Percentiles rank a stretch among this genome's conserved stretches.
Evolutionary conservation across 2,888 invertebrate genomes (phyloP).

Genomic region (Aporophyla lueneburgensis): DNA sequence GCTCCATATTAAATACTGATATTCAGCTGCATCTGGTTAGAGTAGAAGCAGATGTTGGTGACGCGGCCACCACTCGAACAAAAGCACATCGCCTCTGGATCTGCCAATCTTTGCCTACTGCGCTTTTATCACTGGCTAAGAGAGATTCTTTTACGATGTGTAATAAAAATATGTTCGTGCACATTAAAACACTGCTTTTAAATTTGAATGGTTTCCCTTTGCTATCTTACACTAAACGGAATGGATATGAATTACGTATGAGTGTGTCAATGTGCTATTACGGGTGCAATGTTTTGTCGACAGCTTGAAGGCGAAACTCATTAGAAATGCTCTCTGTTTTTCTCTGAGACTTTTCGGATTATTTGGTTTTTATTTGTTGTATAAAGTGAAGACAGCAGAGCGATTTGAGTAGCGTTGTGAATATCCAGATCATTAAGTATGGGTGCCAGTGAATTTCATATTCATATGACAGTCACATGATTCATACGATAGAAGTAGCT

Average conservation of each 20-base stretch:
- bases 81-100: constrained; percentile 23
- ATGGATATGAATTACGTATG: constrained; percentile 25
- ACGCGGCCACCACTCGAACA: not conserved
- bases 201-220: constrained; percentile 53
- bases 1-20: not conserved
- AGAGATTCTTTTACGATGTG: constrained; percentile 67
- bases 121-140: constrained; percentile 59
- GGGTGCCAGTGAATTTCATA: too few relatives aligned
- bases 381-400: too few relatives aligned
- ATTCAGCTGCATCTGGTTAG: not conserved
- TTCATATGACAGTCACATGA: too few relatives aligned
- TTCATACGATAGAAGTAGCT: too few relatives aligned
- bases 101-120: constrained; percentile 44
- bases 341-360: not conserved
- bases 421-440: too few relatives aligned
- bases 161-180: constrained; percentile 67
- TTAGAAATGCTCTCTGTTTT: not conserved
- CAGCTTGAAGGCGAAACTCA: not conserved
- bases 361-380: too few relatives aligned
- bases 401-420: too few relatives aligned
- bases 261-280: constrained; percentile 31
- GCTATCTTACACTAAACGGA: constrained; percentile 27
- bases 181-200: constrained; percentile 49
- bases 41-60: too few relatives aligned
- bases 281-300: constrained; percentile 6